Conservation (phyloP, 2,797 vertebrate genomes). For the Catamblyrhynchus diadema region DNA sequence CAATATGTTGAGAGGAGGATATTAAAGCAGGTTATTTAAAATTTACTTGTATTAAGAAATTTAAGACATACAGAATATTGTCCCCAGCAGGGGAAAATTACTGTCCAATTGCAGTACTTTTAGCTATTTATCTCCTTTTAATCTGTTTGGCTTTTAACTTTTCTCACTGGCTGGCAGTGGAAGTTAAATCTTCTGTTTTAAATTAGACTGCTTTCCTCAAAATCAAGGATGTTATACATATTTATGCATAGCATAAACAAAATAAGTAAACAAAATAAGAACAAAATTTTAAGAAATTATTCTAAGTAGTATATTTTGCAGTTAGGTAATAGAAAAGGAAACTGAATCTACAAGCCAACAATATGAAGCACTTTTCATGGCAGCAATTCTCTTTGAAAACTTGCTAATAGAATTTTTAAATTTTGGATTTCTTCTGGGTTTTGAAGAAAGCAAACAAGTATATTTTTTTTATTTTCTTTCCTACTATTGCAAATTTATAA, state of each 20-base stretch:
- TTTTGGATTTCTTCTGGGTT: neutral
- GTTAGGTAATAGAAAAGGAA: neutral
- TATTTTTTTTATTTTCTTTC: neutral
- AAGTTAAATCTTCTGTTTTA: neutral
- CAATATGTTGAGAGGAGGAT: neutral
- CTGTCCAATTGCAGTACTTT: neutral
- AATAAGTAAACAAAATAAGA: neutral
- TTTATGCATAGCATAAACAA: neutral
- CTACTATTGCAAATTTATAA: neutral
- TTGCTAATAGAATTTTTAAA: neutral
- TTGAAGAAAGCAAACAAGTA: neutral
- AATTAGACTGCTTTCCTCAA: neutral
- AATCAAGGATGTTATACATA: neutral
- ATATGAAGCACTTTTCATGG: neutral
- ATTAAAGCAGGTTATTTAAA: neutral
- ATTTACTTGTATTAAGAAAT: neutral
- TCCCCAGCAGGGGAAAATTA: neutral
- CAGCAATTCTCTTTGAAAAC: neutral
- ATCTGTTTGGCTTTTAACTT: neutral
- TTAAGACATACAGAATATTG: neutral
- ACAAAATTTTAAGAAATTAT: neutral
- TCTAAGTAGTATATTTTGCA: neutral
- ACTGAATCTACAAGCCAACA: neutral
- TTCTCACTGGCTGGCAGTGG: neutral
- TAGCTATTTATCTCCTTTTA: neutral